Base-by-base conservation (phyloP, 1,140 invertebrate species). In the Papilio glaucus region DNA sequence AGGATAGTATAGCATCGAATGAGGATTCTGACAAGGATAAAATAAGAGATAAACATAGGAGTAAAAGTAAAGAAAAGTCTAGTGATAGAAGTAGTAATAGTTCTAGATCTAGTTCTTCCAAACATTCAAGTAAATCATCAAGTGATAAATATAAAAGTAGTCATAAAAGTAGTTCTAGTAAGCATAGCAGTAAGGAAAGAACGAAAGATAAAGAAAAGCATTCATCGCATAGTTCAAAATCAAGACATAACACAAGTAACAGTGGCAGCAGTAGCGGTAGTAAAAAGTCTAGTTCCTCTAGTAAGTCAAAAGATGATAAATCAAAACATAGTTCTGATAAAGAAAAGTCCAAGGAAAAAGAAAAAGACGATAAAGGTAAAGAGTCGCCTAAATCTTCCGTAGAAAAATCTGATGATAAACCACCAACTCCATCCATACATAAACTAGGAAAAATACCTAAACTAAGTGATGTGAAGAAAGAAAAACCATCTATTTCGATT, bases 361-460 rank as follows among this genome's bases (percentile, higher is more conserved):
- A 94, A 39, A 90, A 81, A 71, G 81, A 80, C 62, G 86, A 92
- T 67, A 83, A 83, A 76, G 77, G 57, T 37, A 91, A 91, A 60
- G 91, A 93, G n/a, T 92, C 86, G 49, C 87, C 92, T 18, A 94
- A 94, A 45, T 72, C 82, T 63, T 88, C 72, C 57, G 95, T 96
- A 80, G 96, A 96, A 83, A 95, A 96, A 33, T 94, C 94, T 15
- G 84, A 95, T 37, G 94, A 95, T 24, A 96, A 96, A 86, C 81
- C 95, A 6, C 94, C 95, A 84, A 94, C 94, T 10, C 95, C 95
- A 45, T 94, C 94, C 53, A 91, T 96, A 73, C 94, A 95, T 71
- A 96, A 96, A 92, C 85, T 97, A 18, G 96, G 96, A 26, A 96
- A 96, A 89, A 97, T 97, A 81, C 96, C 96, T 12, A 97, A 96